Percentiles rank a stretch among this genome's conserved stretches.
Evolutionary conservation across 1,140 invertebrate species (phyloP).

Genomic region (Conopomorpha cramerella): DNA sequence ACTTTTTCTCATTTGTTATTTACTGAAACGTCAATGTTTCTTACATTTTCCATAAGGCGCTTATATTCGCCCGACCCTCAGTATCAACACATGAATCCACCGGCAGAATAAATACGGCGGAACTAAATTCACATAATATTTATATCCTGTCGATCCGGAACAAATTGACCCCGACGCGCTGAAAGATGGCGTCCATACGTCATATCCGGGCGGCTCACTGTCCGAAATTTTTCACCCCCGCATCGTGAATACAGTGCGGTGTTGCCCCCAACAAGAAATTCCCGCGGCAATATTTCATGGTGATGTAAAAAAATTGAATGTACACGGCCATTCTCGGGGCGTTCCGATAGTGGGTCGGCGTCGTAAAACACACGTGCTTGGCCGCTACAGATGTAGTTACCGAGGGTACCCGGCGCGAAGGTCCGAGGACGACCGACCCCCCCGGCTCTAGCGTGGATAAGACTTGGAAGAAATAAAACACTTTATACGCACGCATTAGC

Average conservation of each 20-base stretch:
- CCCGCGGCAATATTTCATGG: slow-evolving; percentile 11
- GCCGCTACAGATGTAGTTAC: slow-evolving; percentile 32
- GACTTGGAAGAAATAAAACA: slow-evolving; percentile 3
- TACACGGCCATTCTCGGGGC: slow-evolving; percentile 33
- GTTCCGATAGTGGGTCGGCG: slow-evolving; percentile 34
- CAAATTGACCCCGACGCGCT: too few species aligned
- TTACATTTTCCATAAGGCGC: too few species aligned
- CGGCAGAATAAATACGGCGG: background rate
- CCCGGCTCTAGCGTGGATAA: slow-evolving; percentile 16
- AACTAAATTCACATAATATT: too few species aligned
- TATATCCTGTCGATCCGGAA: too few species aligned
- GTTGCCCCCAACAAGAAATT: slow-evolving; percentile 3
- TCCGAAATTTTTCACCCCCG: background rate
- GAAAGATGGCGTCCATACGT: too few species aligned
- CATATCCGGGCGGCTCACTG: too few species aligned
- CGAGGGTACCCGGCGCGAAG: too few species aligned
- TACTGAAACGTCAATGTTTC: too few species aligned
- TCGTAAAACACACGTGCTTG: slow-evolving; percentile 51
- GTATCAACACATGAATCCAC: slow-evolving; percentile 2
- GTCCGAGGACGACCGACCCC: too few species aligned
- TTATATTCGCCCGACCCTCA: too few species aligned
- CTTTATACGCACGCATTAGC: too few species aligned
- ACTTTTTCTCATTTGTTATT: too few species aligned
- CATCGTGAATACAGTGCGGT: background rate
- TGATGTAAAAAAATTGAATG: slow-evolving; percentile 26